Conservation (phyloP, 2,113 vertebrate genomes). For the Gasterosteus aculeatus region DNA sequence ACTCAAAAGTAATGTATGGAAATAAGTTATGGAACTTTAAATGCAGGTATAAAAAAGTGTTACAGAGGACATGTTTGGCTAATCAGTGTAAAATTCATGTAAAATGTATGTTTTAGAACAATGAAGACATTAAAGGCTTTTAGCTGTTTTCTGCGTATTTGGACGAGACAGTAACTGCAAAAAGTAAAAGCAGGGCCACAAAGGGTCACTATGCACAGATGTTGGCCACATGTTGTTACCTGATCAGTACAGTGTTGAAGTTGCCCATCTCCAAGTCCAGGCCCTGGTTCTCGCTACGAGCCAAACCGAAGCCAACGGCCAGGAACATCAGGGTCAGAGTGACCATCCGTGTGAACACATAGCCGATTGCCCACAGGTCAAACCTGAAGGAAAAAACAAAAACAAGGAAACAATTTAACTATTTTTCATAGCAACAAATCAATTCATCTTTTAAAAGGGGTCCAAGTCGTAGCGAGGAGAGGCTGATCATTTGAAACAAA, state of each 20-base stretch:
- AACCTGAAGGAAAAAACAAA: slow-evolving; percentile 82
- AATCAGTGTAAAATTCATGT: not conserved
- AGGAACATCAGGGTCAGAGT: slow-evolving; percentile 94
- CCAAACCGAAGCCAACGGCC: slow-evolving; percentile 93
- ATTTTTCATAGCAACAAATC: not conserved
- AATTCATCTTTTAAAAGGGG: not conserved
- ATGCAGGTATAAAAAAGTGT: not conserved
- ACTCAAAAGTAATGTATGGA: not conserved
- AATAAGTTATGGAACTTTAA: not conserved
- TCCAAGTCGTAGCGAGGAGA: not conserved
- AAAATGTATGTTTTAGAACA: not conserved
- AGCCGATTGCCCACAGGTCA: slow-evolving; percentile 91
- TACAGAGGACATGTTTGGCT: not conserved
- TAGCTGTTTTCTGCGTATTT: not conserved
- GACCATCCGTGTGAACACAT: slow-evolving; percentile 90
- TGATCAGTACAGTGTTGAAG: slow-evolving; percentile 92
- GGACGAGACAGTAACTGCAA: slow-evolving; percentile 12
- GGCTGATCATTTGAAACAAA: not conserved
- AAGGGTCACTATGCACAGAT: slow-evolving; percentile 26
- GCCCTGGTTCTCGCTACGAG: slow-evolving; percentile 88
- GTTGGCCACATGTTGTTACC: slow-evolving; percentile 75
- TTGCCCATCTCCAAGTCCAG: slow-evolving; percentile 90
- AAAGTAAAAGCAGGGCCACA: slow-evolving; percentile 7
- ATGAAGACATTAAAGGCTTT: not conserved
- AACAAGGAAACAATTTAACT: not conserved